Conservation (phyloP, 2,113 vertebrate species). For the Origma solitaria region DNA sequence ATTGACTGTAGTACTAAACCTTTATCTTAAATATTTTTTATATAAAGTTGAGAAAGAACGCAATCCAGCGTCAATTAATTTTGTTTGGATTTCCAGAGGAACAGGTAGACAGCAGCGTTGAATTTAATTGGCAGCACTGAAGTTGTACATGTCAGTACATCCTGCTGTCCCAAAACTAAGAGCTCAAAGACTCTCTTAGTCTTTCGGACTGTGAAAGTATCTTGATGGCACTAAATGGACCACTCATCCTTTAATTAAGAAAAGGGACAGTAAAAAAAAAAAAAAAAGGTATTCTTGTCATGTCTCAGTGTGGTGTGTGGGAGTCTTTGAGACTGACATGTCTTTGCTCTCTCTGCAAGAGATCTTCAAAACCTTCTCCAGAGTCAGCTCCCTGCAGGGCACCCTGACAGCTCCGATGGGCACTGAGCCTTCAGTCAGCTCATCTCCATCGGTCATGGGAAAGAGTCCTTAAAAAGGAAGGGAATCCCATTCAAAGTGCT, state of each 20-base stretch:
- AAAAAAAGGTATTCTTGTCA: background rate
- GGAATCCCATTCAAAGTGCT: background rate
- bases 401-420: background rate
- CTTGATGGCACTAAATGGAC: background rate
- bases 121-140: background rate
- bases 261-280: background rate
- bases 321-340: background rate
- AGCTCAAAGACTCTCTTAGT: background rate
- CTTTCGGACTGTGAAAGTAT: background rate
- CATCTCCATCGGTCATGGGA: too few relatives aligned
- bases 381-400: background rate
- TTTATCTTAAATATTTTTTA: background rate
- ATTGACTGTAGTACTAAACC: background rate
- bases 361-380: background rate
- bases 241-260: background rate
- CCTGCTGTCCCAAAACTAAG: background rate
- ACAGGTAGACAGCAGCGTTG: background rate
- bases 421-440: background rate
- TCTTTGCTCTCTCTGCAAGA: background rate
- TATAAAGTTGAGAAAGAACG: background rate
- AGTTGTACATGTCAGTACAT: background rate
- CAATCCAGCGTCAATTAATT: background rate
- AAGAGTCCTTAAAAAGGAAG: background rate
- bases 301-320: background rate
- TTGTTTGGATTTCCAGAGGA: background rate